phyloP scores from a whole-genome alignment of 1,140 invertebrate species.

The Leptopilina clavipes region DNA sequence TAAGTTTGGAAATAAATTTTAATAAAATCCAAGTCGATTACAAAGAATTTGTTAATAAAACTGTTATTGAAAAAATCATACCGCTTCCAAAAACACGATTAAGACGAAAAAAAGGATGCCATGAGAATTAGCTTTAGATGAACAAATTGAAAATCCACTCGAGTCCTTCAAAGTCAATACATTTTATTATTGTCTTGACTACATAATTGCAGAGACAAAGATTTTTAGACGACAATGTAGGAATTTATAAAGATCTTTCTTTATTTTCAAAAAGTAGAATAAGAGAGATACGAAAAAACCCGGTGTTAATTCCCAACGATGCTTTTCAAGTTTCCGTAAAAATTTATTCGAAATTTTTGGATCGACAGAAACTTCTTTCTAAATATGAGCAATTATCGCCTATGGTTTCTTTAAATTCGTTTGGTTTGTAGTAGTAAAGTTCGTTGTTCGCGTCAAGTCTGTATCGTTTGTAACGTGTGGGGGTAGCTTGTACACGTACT shows the following conservation, averaged over 20 bases:
- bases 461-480: no score
- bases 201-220: not conserved
- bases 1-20: conserved; percentile 39
- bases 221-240: not conserved
- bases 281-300: not conserved
- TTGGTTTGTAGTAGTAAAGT: no score
- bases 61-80: not conserved
- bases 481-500: no score
- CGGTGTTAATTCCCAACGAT: not conserved
- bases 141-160: not conserved
- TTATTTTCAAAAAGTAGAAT: not conserved
- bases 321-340: not conserved
- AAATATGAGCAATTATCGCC: not conserved
- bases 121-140: not conserved
- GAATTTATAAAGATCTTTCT: conserved; percentile 8
- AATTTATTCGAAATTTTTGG: not conserved
- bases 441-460: no score
- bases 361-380: not conserved
- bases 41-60: not conserved
- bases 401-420: no score
- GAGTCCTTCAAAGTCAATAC: not conserved
- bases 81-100: not conserved
- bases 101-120: not conserved
- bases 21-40: not conserved
- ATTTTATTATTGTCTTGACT: not conserved